Conservation (phyloP, 2,797 vertebrate species). For the Nannoperca obscura region DNA sequence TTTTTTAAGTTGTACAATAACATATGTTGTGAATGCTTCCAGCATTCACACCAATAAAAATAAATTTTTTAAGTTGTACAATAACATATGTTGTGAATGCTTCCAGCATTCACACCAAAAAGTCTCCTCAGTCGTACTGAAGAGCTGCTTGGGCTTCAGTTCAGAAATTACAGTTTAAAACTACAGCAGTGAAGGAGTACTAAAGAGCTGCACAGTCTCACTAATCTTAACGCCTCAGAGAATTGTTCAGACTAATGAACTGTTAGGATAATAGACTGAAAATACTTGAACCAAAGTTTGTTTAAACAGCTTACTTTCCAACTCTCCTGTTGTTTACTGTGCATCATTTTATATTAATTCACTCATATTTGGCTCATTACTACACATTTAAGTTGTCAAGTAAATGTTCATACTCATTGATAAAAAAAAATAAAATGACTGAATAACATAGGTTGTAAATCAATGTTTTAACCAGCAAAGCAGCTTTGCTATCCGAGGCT, state of each 20-base stretch:
- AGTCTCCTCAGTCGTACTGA: slow-evolving; percentile 5
- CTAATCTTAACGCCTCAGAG: slow-evolving; percentile 38
- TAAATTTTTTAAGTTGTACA: no score
- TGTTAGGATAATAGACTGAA: slow-evolving; percentile 42
- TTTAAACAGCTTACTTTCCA: slow-evolving; percentile 18
- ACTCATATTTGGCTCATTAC: background rate
- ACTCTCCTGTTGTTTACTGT: background rate
- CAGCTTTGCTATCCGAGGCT: slow-evolving; percentile 30
- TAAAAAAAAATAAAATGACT: background rate
- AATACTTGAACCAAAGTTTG: slow-evolving; percentile 27
- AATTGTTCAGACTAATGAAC: slow-evolving; percentile 43
- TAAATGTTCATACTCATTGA: slow-evolving; percentile 1
- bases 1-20: no score
- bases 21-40: no score
- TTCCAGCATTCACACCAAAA: no score
- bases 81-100: no score
- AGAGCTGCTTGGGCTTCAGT: slow-evolving; percentile 27
- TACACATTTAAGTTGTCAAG: background rate
- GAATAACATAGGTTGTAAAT: slow-evolving; percentile 32
- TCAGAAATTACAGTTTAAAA: slow-evolving; percentile 48
- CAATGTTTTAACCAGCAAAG: slow-evolving; percentile 51
- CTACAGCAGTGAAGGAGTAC: slow-evolving; percentile 2
- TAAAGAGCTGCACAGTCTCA: slow-evolving; percentile 17
- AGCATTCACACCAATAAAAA: no score
- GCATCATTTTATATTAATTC: background rate